phyloP scores from a whole-genome alignment of 30 jellyfish, hydroid and myxozoan genomes.

The Phacellophora camtschatica region DNA sequence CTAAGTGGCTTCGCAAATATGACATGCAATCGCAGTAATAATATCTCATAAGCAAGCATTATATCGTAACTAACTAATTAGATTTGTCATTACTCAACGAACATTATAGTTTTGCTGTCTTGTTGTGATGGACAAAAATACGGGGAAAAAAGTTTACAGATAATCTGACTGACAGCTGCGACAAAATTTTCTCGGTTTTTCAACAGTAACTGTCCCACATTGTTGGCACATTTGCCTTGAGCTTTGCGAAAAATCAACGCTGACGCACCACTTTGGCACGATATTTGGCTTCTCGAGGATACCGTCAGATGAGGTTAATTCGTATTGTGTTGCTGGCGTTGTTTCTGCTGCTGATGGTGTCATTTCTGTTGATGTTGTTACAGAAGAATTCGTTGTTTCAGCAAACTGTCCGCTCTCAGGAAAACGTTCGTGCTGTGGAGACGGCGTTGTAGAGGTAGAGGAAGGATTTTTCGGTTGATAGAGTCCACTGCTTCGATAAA shows the following conservation, averaged over 20 bases:
- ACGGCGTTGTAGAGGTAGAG: neutral
- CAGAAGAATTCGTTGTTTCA: too few species aligned
- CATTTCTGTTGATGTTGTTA: neutral
- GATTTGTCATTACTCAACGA: too few species aligned
- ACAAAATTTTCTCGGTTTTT: constrained; percentile 55
- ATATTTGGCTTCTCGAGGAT: neutral
- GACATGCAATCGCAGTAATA: too few species aligned
- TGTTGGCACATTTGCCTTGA: constrained; percentile 73
- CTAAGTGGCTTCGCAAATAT: too few species aligned
- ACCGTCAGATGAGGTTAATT: neutral
- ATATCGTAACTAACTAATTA: too few species aligned
- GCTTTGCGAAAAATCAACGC: constrained; percentile 28
- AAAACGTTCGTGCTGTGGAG: neutral
- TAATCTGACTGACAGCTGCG: constrained; percentile 78
- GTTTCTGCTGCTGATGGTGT: neutral
- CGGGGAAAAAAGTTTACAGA: too few species aligned
- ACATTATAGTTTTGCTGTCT: too few species aligned
- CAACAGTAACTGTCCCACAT: constrained; percentile 76
- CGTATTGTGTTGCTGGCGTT: neutral
- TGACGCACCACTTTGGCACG: constrained; percentile 6
- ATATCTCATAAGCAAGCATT: too few species aligned
- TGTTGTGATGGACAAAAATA: too few species aligned
- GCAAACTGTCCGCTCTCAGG: too few species aligned
- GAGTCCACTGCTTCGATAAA: constrained; percentile 15
- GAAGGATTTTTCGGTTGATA: neutral